Evolutionary conservation across 2,113 vertebrate species (phyloP).

Genomic region (Haplochromis burtoni): DNA sequence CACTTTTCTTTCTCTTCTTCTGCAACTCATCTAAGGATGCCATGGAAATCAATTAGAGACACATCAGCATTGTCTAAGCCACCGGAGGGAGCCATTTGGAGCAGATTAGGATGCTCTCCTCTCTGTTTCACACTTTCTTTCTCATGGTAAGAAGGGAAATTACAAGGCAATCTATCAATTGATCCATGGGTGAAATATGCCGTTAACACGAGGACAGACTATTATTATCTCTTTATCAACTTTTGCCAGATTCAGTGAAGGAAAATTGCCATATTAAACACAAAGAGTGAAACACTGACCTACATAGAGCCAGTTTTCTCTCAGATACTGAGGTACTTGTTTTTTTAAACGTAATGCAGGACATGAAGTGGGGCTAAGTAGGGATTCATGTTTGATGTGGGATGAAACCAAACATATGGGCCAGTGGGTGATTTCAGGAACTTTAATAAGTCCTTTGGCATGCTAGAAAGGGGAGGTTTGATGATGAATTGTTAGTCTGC

Average conservation of each 20-base stretch:
- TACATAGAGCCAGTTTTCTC: neutral
- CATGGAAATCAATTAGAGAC: slow-evolving; percentile 52
- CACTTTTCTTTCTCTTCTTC: neutral
- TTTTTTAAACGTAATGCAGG: neutral
- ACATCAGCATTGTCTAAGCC: slow-evolving; percentile 29
- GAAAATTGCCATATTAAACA: neutral
- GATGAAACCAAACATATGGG: neutral
- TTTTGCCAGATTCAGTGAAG: slow-evolving; percentile 2
- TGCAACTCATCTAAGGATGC: slow-evolving; percentile 2
- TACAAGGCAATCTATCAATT: slow-evolving; percentile 36
- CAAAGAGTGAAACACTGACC: neutral
- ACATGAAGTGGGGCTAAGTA: neutral
- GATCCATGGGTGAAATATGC: slow-evolving; percentile 26
- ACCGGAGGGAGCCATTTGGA: slow-evolving; percentile 24
- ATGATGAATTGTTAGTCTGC: neutral
- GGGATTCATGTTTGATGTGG: slow-evolving; percentile 19
- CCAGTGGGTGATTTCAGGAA: neutral
- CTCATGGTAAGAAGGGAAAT: slow-evolving; percentile 32
- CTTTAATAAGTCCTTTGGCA: neutral
- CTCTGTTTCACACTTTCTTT: slow-evolving; percentile 24
- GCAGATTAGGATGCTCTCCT: slow-evolving; percentile 37
- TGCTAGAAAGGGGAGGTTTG: neutral
- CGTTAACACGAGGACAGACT: slow-evolving; percentile 17
- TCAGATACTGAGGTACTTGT: neutral
- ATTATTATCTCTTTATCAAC: slow-evolving; percentile 37